These are phyloP conservation scores for Thripadectes ignobilis DNA, from an alignment of 2,797 vertebrate species.

Conservation along the genomic window DNA sequence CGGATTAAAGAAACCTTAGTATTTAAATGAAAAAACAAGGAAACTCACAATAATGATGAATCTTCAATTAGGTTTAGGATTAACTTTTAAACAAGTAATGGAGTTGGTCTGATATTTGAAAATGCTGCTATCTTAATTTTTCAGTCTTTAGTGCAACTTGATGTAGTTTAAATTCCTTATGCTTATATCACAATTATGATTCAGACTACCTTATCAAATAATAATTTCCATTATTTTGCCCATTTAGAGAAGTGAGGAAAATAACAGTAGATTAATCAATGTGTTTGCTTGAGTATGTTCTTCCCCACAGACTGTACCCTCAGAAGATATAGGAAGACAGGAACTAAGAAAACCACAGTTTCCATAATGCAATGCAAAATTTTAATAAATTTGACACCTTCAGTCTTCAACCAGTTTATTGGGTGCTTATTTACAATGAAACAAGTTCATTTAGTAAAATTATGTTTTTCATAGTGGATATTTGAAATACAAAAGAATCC, in stretches of 20 bases:
- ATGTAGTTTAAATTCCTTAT: neutral
- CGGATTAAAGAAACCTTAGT: neutral
- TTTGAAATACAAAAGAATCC: neutral
- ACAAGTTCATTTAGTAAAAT: neutral
- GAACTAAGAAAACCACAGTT: neutral
- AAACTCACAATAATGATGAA: neutral
- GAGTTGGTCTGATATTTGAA: neutral
- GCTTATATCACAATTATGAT: neutral
- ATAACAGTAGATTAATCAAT: neutral
- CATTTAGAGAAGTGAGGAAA: neutral
- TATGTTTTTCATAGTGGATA: accelerated
- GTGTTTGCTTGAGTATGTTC: neutral
- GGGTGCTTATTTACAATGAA: neutral
- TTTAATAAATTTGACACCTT: neutral
- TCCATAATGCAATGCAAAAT: neutral
- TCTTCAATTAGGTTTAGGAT: neutral
- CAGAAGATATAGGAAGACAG: neutral
- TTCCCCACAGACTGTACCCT: neutral
- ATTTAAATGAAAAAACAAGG: neutral
- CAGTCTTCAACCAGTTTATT: neutral
- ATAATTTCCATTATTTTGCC: neutral
- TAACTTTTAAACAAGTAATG: neutral
- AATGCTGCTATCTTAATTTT: neutral
- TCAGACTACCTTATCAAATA: neutral
- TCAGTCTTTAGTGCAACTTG: neutral